Conservation (phyloP, 2,113 vertebrate genomes). For the Poecilia latipinna region DNA sequence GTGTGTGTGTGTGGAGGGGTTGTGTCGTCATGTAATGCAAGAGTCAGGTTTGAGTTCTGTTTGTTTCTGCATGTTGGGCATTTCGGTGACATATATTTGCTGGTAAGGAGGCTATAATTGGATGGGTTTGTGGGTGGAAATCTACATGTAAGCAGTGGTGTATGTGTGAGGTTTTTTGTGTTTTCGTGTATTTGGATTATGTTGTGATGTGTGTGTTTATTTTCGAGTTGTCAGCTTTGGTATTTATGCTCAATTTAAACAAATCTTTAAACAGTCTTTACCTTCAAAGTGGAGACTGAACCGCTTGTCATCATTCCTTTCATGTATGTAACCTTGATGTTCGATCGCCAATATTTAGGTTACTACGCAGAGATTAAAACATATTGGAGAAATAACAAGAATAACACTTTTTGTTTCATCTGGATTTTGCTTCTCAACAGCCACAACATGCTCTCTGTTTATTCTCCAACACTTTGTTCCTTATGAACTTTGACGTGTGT, state of each 20-base stretch:
- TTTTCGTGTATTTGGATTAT: conserved; percentile 34
- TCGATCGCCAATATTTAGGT: background rate
- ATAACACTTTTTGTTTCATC: background rate
- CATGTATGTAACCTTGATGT: conserved; percentile 1
- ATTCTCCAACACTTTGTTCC: conserved; percentile 59
- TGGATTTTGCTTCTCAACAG: background rate
- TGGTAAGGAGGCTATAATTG: conserved; percentile 44
- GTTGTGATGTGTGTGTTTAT: conserved; percentile 33
- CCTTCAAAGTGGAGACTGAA: background rate
- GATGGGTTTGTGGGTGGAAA: conserved; percentile 19
- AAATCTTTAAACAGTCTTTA: background rate
- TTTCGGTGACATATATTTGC: conserved; percentile 23
- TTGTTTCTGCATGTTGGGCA: conserved; percentile 28
- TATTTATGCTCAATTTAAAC: conserved; percentile 62
- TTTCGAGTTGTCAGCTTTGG: conserved; percentile 55
- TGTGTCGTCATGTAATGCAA: conserved; percentile 23
- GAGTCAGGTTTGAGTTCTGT: conserved; percentile 45
- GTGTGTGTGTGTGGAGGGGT: too few species aligned
- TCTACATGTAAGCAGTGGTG: conserved; percentile 29
- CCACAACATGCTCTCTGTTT: conserved; percentile 48
- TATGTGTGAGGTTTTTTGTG: conserved; percentile 33
- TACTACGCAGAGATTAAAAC: background rate
- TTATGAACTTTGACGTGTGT: conserved; percentile 72
- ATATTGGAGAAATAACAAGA: background rate
- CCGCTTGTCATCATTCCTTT: conserved; percentile 28